Conservation (phyloP, 2,113 vertebrate genomes). For the Hyla sarda region DNA sequence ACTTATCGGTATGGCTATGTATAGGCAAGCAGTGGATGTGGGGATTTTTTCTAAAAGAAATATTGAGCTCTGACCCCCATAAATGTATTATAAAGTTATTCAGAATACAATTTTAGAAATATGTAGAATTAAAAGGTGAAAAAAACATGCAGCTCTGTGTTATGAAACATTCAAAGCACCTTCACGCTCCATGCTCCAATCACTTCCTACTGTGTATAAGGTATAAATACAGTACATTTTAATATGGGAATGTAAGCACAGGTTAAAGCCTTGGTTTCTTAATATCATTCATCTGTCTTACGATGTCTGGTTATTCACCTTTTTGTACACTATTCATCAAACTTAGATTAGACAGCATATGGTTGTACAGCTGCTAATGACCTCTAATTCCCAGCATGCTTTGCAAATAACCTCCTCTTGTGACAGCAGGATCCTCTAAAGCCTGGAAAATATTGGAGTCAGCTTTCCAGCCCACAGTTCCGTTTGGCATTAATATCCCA, state of each 20-base stretch:
- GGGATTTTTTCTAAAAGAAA: too few species aligned
- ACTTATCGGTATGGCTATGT: too few species aligned
- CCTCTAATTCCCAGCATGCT: background rate
- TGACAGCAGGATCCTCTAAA: slow-evolving; percentile 14
- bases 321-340: background rate
- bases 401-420: slow-evolving; percentile 14
- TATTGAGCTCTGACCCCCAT: too few species aligned
- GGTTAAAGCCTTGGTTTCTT: background rate
- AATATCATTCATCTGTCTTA: background rate
- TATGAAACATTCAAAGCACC: background rate
- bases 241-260: background rate
- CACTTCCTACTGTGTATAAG: background rate
- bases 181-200: background rate
- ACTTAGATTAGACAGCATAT: slow-evolving; percentile 13
- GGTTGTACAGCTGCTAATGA: slow-evolving; percentile 17
- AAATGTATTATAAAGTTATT: too few species aligned
- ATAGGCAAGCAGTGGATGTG: too few species aligned
- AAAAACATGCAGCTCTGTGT: background rate
- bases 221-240: background rate
- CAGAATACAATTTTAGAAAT: too few species aligned
- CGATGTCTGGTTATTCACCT: background rate
- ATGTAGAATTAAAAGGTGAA: too few species aligned
- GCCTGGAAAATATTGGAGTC: slow-evolving; percentile 3
- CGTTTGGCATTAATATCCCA: slow-evolving; percentile 8
- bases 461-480: slow-evolving; percentile 11